A percentile compares a stretch with the other conserved stretches of the same genome.
Evolutionary conservation across 2,888 invertebrate genomes (phyloP).

Genomic region (Busseola fusca): DNA sequence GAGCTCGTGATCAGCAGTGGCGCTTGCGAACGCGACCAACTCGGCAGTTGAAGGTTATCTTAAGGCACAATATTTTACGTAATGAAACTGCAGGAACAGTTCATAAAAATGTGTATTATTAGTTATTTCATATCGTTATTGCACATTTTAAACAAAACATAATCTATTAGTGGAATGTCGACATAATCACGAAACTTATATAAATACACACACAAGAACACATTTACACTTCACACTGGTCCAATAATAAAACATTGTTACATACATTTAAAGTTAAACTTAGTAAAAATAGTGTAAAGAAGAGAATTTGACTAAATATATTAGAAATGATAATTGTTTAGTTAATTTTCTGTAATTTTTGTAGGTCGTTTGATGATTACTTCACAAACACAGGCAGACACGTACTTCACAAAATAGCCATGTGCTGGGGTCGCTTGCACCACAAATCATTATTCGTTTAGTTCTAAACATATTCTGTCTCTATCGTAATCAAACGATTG

Average conservation of each 20-base stretch:
- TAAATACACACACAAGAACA: conserved; percentile 32
- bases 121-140: conserved; percentile 45
- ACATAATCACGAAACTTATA: conserved; percentile 52
- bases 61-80: not conserved
- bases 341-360: not conserved
- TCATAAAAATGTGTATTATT: conserved; percentile 49
- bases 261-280: conserved; percentile 10
- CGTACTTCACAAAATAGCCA: not conserved
- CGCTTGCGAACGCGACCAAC: not conserved
- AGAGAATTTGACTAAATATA: not conserved
- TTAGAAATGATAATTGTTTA: not conserved
- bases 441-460: not conserved
- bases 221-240: conserved; percentile 18
- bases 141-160: conserved; percentile 40
- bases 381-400: not conserved
- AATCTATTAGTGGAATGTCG: conserved; percentile 58
- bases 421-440: not conserved
- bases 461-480: not conserved
- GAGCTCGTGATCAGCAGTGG: not conserved
- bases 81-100: conserved; percentile 7
- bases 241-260: conserved; percentile 17
- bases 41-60: not conserved
- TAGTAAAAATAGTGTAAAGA: not conserved
- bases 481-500: not conserved
- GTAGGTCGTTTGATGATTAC: not conserved